Evolutionary conservation across 2,797 vertebrate species (phyloP), one percentile per base, ranked within the genome.

Genomic region (Epinephelus awoara): DNA sequence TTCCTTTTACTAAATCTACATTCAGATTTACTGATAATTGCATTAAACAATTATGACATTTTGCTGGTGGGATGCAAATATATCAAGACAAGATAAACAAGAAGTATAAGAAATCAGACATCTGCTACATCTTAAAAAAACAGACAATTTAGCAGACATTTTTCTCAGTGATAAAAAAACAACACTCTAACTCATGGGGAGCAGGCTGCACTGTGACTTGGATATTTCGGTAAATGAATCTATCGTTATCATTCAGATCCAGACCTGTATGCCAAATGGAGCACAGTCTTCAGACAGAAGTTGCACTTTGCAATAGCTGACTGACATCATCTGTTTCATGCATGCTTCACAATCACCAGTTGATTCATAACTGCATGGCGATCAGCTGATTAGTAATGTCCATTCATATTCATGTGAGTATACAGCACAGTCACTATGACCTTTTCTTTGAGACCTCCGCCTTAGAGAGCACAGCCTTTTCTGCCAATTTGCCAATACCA

Each of bases 181-280:
- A 57, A 42, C 0, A 3, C 15, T 44, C 49, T 21, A 74, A 56
- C 50, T 44, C 70, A 52, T n/a, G 21, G 25, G n/a, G 57, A 56
- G 52, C 38, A n/a, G 62, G 21, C 15, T 17, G 19, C 6, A 44
- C 23, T 34, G 38, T 56, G 27, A 34, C 29, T 58, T 65, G 4
- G 46, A 67, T 67, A 25, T 66, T 42, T 75, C 17, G n/a, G 6
- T 21, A 59, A 70, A 73, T 57, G 1, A 19, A 66, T 25, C n/a
- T 52, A 49, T 62, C 34, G 13, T 64, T 68, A 68, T 68, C 46
- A 46, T 72, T 77, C 51, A 65, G 27, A 47, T 21, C 52, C 66
- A 69, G 66, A 54, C 47, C 58, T 19, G 19, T 21, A 23, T 6
- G n/a, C 27, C 67, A 61, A 55, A 75, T 66, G 72, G 59, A 65